Percentiles rank a stretch among this genome's conserved stretches.
phyloP scores from a whole-genome alignment of 1,140 invertebrate genomes.

The Pemphigus obesinymphae region DNA sequence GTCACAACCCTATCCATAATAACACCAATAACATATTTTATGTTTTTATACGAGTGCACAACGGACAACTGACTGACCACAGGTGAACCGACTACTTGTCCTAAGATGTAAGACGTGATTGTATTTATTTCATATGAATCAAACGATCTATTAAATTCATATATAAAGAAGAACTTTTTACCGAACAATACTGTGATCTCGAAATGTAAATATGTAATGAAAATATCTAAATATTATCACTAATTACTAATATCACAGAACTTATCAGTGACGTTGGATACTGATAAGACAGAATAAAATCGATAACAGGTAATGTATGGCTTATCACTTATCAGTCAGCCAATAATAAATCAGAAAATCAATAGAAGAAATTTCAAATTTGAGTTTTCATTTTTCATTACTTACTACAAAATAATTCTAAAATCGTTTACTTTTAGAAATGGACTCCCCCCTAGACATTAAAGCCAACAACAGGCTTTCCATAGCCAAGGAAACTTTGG shows the following conservation, averaged over 20 bases:
- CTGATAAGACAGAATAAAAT: constrained; percentile 5
- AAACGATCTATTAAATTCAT: neutral
- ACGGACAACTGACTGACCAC: neutral
- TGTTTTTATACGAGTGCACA: neutral
- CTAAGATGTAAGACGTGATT: neutral
- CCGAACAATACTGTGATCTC: neutral
- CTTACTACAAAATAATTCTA: neutral
- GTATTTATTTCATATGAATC: neutral
- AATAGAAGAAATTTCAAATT: too few relatives aligned
- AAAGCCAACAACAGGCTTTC: constrained; percentile 49
- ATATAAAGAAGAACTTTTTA: neutral
- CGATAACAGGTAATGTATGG: neutral
- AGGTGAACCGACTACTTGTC: neutral
- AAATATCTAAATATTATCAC: neutral
- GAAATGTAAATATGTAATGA: neutral
- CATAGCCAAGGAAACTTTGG: constrained; percentile 60
- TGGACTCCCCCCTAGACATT: neutral
- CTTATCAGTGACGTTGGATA: constrained; percentile 32
- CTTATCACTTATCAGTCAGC: too few relatives aligned
- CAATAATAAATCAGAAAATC: too few relatives aligned
- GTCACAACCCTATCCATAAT: constrained; percentile 33
- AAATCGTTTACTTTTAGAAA: neutral
- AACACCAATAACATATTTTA: constrained; percentile 32
- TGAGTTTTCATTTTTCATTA: neutral
- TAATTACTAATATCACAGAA: too few relatives aligned